These are phyloP conservation scores for Campylomormyrus numenius DNA, from an alignment of 2,113 vertebrate genomes.

Conservation along the genomic window DNA sequence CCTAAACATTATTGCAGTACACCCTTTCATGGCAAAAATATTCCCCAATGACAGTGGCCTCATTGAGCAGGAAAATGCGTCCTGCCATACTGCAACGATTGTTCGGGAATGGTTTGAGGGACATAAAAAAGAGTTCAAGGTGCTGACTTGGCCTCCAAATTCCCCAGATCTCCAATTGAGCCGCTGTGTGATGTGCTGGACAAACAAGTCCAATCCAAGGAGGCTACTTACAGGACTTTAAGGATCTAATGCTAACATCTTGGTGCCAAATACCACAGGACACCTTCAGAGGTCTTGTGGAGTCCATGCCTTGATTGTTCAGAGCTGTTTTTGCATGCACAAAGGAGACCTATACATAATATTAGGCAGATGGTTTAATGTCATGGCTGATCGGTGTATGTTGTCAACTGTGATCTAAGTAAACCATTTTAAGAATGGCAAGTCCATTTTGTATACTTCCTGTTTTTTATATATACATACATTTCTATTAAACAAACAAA, in stretches of 20 bases:
- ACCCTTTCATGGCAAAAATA: not conserved
- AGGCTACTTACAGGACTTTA: no score
- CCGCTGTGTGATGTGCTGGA: not conserved
- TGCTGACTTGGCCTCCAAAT: not conserved
- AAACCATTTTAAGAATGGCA: not conserved
- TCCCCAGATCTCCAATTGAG: not conserved
- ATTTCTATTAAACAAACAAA: not conserved
- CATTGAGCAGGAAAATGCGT: not conserved
- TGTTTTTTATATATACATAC: no score
- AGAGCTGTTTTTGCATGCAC: not conserved
- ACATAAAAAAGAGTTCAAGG: no score
- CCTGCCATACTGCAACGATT: no score
- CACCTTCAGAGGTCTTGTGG: not conserved
- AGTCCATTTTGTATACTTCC: not conserved
- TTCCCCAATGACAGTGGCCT: not conserved
- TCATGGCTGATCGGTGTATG: not conserved
- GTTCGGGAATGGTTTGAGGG: no score
- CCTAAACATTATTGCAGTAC: not conserved
- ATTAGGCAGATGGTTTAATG: not conserved
- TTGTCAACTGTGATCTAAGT: not conserved
- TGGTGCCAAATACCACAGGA: no score
- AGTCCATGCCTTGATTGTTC: not conserved
- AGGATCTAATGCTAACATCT: no score
- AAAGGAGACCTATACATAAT: not conserved
- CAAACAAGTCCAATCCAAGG: not conserved